Evolutionary conservation across 2,888 invertebrate species (phyloP).

Genomic region (Hypsopygia costalis): DNA sequence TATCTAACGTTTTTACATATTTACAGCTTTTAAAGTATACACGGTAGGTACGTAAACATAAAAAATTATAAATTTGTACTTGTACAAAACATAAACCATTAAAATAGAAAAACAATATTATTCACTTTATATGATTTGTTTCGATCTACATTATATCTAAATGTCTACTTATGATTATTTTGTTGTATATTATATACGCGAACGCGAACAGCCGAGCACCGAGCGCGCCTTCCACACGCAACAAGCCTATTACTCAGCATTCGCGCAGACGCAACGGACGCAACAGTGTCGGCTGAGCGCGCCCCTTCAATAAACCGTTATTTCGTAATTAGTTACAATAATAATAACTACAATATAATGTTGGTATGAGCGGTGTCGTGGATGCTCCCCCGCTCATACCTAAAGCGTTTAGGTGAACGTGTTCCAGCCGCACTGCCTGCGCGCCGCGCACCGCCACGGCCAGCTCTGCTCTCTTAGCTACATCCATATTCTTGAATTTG

Average conservation of each 20-base stretch:
- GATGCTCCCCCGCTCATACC: constrained; percentile 79
- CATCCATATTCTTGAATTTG: too few relatives aligned
- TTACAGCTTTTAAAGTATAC: constrained; percentile 69
- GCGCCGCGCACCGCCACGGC: constrained; percentile 24
- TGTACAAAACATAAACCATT: constrained; percentile 53
- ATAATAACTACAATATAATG: constrained; percentile 77
- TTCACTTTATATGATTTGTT: constrained; percentile 49
- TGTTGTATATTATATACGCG: constrained; percentile 57
- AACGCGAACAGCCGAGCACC: constrained; percentile 37
- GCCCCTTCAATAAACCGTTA: constrained; percentile 46
- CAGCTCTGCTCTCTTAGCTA: not conserved
- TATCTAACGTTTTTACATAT: constrained; percentile 78
- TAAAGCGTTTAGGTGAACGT: constrained; percentile 77
- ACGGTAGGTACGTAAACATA: constrained; percentile 65
- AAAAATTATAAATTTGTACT: constrained; percentile 73
- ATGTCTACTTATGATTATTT: constrained; percentile 73
- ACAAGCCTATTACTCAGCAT: too few relatives aligned
- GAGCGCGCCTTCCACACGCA: constrained; percentile 11
- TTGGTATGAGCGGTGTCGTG: constrained; percentile 79
- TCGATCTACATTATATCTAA: constrained; percentile 63
- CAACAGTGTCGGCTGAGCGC: constrained; percentile 37
- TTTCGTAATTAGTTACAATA: constrained; percentile 64
- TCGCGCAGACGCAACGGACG: constrained; percentile 13
- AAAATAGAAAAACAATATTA: constrained; percentile 51
- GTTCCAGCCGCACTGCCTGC: constrained; percentile 55